Evolutionary conservation across 2,888 invertebrate species (phyloP).

Genomic region (Dimorphilus gyrociliatus): DNA sequence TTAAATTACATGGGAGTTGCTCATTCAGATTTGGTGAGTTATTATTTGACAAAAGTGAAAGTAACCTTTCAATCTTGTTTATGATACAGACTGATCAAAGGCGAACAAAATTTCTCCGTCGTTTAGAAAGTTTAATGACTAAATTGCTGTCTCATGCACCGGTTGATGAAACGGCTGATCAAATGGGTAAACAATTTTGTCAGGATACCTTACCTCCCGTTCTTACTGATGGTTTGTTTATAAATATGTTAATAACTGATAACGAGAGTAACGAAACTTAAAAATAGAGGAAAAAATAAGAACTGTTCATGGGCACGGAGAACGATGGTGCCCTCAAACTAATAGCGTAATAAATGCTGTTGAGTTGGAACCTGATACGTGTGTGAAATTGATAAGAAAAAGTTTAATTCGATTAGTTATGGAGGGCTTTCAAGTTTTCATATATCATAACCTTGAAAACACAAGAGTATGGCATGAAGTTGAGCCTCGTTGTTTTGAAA

Average conservation of each 20-base stretch:
- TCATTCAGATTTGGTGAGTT: constrained; percentile 42
- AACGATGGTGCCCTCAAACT: constrained; percentile 49
- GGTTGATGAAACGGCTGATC: constrained; percentile 65
- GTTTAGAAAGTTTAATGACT: constrained; percentile 45
- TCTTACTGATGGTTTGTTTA: constrained; percentile 38
- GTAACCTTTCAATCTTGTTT: no score
- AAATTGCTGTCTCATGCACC: constrained; percentile 48
- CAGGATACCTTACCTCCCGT: constrained; percentile 74
- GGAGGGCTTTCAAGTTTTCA: constrained; percentile 46
- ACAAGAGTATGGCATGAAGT: constrained; percentile 65
- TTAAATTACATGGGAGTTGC: constrained; percentile 57
- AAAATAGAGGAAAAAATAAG: constrained; percentile 47
- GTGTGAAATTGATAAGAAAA: constrained; percentile 46
- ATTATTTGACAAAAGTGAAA: no score
- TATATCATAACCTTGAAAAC: constrained; percentile 73
- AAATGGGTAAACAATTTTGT: constrained; percentile 64
- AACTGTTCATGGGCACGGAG: constrained; percentile 56
- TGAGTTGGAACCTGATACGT: constrained; percentile 48
- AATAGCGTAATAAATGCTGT: constrained; percentile 45
- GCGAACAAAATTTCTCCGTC: constrained; percentile 44
- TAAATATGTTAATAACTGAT: no score
- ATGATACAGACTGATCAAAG: no score
- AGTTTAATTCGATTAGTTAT: constrained; percentile 22
- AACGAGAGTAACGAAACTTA: constrained; percentile 1
- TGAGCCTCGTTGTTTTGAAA: constrained; percentile 58